Evolutionary conservation across 2,113 vertebrate genomes (phyloP), one percentile per base, ranked within the genome.

Genomic region (Heterotilapia buettikoferi): DNA sequence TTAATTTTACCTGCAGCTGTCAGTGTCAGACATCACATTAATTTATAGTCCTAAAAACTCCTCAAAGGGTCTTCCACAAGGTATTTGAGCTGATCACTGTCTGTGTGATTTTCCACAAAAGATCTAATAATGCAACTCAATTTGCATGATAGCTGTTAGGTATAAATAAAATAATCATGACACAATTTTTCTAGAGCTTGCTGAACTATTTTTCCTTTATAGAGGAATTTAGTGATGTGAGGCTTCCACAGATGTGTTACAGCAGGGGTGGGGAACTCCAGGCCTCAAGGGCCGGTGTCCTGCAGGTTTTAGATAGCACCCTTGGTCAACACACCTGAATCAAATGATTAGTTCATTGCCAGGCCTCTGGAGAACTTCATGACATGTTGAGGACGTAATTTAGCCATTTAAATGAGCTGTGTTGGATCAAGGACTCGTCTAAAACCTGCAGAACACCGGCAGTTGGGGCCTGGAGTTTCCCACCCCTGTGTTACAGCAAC

Each of bases 241-340:
- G 9, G 24, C 2, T 47, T 76, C 14, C 24, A 76, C 13, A 76
- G 43, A 50, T 50, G 16, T 76, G 24, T 50, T 80, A 53, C 19
- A 53, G 6, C 31, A 59, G 4, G 4, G 18, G 31, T 0, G 31
- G 61, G 61, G 0, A 66, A 66, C 31, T 66, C 61, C 31, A 7
- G 61, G 31, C 18, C 18, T 63, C 18, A 36, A 36, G 1, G 61
- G 1, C 18, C 0, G 2, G 6, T 63, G 31, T 36, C 59, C 9
- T 36, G 31, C 61, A n/a, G 31, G 31, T 36, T 12, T 66, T 36
- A 66, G 2, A 63, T 36, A 0, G 16, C 29, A 36, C 59, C 16
- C 29, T 63, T 10, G 29, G 29, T 63, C 59, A 63, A n/a, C 9
- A 63, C 1, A n/a, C 2, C 31, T 36, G 9, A 36, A 12, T 36